Evolutionary conservation across 2,113 vertebrate species (phyloP).

Genomic region (Tringa solitaria): DNA sequence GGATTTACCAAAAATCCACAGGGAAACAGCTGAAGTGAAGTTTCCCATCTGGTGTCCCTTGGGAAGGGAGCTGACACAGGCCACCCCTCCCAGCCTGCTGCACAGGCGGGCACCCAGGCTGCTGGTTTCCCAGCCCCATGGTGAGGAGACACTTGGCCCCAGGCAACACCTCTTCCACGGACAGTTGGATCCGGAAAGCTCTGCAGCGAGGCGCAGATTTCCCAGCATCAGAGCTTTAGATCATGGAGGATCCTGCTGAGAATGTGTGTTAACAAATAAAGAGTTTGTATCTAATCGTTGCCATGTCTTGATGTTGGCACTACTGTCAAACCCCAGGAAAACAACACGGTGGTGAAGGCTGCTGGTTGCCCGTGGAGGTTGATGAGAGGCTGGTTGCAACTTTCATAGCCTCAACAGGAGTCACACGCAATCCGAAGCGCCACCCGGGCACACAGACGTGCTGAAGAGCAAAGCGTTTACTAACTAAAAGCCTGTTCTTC

Average conservation of each 20-base stretch:
- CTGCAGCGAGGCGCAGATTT: neutral
- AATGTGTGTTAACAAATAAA: neutral
- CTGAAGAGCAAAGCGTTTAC: neutral
- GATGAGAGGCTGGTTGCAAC: neutral
- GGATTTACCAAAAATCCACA: neutral
- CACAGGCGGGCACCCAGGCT: neutral
- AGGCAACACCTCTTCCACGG: neutral
- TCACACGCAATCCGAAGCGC: fast-evolving
- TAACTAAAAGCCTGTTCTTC: neutral
- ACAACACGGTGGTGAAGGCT: neutral
- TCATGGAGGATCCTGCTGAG: neutral
- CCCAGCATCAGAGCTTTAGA: neutral
- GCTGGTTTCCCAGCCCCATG: neutral
- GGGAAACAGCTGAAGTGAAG: neutral
- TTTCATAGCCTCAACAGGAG: neutral
- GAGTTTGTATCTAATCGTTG: neutral
- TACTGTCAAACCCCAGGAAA: neutral
- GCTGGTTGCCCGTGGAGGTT: neutral
- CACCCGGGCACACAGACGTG: neutral
- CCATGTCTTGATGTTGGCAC: neutral
- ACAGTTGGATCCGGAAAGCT: fast-evolving
- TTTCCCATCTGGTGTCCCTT: neutral
- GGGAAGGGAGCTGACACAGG: fast-evolving
- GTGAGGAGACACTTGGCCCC: neutral
- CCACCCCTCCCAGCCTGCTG: neutral